These are phyloP conservation scores for Campoletis sonorensis DNA, from an alignment of 1,140 invertebrate species.

Conservation along the genomic window DNA sequence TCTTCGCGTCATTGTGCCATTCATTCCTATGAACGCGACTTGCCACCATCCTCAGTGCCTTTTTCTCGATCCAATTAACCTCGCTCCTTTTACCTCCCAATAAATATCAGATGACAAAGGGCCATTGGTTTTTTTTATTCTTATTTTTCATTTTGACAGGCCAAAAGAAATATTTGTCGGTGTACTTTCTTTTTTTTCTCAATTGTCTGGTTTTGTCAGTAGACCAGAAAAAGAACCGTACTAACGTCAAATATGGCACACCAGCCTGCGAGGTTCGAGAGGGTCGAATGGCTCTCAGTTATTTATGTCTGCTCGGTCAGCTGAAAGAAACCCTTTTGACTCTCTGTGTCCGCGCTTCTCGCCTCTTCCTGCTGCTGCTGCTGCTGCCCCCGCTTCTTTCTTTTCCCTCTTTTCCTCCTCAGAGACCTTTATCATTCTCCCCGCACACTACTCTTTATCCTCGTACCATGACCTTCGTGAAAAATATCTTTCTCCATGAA, in stretches of 20 bases:
- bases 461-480: too few species aligned
- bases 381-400: neutral
- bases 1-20: too few species aligned
- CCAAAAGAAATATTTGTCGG: neutral
- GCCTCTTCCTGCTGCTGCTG: conserved; percentile 27
- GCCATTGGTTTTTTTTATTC: too few species aligned
- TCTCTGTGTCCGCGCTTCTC: conserved; percentile 7
- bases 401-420: neutral
- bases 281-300: conserved; percentile 43
- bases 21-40: too few species aligned
- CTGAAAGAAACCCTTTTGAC: conserved; percentile 48
- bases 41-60: too few species aligned
- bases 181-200: neutral
- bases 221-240: neutral
- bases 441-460: too few species aligned
- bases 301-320: conserved; percentile 48
- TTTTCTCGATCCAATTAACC: too few species aligned
- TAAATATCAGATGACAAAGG: neutral
- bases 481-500: too few species aligned
- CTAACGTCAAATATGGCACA: conserved; percentile 30
- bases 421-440: neutral
- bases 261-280: conserved; percentile 16
- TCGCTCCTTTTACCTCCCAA: neutral
- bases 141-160: too few species aligned
- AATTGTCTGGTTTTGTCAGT: conserved; percentile 24